These are phyloP conservation scores for Lycopodina hypogea DNA, from an alignment of 37 sponge, comb jelly and placozoan genomes.

Conservation along the genomic window DNA sequence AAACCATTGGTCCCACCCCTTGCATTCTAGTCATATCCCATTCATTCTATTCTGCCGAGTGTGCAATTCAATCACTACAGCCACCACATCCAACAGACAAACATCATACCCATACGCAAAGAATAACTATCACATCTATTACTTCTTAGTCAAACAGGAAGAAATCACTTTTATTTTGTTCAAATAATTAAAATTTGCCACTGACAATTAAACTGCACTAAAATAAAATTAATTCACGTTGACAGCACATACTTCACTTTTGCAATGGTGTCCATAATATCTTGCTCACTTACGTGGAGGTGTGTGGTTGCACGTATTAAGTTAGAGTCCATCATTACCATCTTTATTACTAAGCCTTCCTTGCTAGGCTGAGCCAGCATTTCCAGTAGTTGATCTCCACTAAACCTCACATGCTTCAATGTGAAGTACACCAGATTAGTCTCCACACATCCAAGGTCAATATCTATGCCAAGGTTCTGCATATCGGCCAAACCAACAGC, in stretches of 20 bases:
- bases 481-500: conserved; percentile 41
- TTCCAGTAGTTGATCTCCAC: conserved; percentile 31
- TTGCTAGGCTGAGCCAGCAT: conserved; percentile 6
- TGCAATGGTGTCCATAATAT: conserved; percentile 22
- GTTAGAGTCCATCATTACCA: background rate
- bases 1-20: too few relatives aligned
- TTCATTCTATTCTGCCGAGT: too few relatives aligned
- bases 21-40: too few relatives aligned
- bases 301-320: conserved; percentile 39
- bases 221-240: too few relatives aligned
- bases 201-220: too few relatives aligned
- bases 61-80: too few relatives aligned
- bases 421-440: conserved; percentile 68
- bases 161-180: too few relatives aligned
- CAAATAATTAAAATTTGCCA: too few relatives aligned
- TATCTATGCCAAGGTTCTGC: conserved; percentile 40
- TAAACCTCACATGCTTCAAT: conserved; percentile 9
- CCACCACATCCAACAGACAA: too few relatives aligned
- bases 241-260: conserved; percentile 19
- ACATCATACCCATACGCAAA: too few relatives aligned
- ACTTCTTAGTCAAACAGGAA: too few relatives aligned
- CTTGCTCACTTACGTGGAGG: conserved; percentile 47
- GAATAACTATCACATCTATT: too few relatives aligned
- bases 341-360: conserved; percentile 14
- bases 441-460: conserved; percentile 40